Evolutionary conservation across 2,888 invertebrate genomes (phyloP).

Genomic region (Sycophila texana): DNA sequence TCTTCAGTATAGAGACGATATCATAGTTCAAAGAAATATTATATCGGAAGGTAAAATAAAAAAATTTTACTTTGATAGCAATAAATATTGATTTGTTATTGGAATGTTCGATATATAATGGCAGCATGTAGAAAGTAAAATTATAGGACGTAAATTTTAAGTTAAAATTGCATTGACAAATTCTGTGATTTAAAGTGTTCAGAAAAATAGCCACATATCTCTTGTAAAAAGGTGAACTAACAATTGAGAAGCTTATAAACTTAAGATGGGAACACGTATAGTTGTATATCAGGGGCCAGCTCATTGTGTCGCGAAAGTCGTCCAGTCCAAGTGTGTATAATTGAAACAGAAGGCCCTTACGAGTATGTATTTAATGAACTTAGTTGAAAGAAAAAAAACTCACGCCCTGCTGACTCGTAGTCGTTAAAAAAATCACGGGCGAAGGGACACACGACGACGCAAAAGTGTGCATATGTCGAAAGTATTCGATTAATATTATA

Average conservation of each 20-base stretch:
- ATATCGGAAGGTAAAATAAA: neutral
- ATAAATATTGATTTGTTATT: neutral
- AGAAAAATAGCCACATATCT: constrained; percentile 2
- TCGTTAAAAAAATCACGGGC: constrained; percentile 32
- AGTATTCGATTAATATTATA: constrained; percentile 48
- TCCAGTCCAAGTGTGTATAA: constrained; percentile 42
- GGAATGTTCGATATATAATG: neutral
- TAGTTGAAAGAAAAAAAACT: constrained; percentile 20
- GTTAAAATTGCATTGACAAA: neutral
- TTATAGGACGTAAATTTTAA: neutral
- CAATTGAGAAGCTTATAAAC: constrained; percentile 41
- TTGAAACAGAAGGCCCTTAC: constrained; percentile 32
- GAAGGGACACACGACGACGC: constrained; percentile 11
- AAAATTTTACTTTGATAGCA: neutral
- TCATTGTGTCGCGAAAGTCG: constrained; percentile 37
- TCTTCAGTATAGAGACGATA: too few species aligned
- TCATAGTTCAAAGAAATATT: neutral
- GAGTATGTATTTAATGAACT: constrained; percentile 45
- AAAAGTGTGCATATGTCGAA: constrained; percentile 41
- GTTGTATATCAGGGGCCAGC: constrained; percentile 58
- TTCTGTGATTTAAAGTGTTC: neutral
- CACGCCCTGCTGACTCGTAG: constrained; percentile 15
- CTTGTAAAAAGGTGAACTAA: neutral
- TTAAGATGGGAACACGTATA: constrained; percentile 54
- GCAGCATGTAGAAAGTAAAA: neutral